A percentile compares a stretch with the other conserved stretches of the same genome.
phyloP scores from a whole-genome alignment of 2,113 vertebrate genomes.

The Elephantulus edwardii region DNA sequence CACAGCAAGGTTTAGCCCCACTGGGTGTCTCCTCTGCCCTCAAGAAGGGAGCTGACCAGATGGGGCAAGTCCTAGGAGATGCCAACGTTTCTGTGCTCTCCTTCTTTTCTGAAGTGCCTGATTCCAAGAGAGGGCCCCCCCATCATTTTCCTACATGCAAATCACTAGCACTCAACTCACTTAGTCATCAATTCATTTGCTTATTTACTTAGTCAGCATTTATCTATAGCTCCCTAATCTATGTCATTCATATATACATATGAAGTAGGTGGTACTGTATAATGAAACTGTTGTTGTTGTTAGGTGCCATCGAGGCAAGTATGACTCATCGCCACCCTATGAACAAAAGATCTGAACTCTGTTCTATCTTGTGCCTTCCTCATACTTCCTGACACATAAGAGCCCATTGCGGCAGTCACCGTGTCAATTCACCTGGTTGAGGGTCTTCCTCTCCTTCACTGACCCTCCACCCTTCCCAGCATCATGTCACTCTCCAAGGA shows the following conservation, averaged over 20 bases:
- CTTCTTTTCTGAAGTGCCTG: neutral
- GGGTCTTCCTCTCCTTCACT: no score
- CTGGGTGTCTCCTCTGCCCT: neutral
- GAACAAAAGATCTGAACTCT: no score
- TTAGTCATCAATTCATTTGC: neutral
- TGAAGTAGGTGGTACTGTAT: neutral
- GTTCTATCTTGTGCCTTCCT: no score
- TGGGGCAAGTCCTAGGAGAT: neutral
- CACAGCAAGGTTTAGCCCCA: neutral
- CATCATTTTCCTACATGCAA: neutral
- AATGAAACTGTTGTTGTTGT: no score
- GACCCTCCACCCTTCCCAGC: no score
- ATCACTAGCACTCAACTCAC: neutral
- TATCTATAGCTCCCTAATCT: neutral
- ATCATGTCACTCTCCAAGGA: no score
- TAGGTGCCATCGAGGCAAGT: no score
- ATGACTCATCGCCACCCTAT: no score
- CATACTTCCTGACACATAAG: no score
- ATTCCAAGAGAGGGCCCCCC: no score
- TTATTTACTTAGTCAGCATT: neutral
- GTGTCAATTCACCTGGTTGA: no score
- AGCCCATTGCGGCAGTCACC: no score
- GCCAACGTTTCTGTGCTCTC: accelerated
- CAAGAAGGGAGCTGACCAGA: neutral
- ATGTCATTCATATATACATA: neutral